Conservation (phyloP, 2,113 vertebrate species). For the Rhabdornis inornatus region DNA sequence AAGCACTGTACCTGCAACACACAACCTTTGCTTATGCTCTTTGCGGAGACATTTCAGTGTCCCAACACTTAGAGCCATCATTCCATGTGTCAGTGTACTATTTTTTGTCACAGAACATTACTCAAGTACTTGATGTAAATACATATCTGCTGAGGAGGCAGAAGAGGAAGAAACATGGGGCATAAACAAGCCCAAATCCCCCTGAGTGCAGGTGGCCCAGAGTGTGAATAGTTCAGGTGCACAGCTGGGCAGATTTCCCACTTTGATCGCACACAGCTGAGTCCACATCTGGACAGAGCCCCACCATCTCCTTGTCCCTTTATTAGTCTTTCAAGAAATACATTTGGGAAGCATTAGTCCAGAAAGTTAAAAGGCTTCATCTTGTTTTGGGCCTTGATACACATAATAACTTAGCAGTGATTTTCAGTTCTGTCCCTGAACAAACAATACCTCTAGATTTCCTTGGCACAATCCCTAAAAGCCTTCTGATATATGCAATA, state of each 20-base stretch:
- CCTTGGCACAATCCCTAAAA: not conserved
- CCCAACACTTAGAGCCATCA: not conserved
- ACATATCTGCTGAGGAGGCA: not conserved
- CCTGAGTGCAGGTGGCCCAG: not conserved
- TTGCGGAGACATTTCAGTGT: not conserved
- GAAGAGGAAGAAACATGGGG: not conserved
- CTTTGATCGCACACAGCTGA: not conserved
- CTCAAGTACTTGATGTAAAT: not conserved
- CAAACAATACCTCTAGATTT: not conserved
- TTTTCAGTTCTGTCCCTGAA: not conserved
- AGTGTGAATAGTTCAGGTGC: not conserved
- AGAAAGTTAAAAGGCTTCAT: not conserved
- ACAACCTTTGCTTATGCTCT: not conserved
- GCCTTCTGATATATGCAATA: not conserved
- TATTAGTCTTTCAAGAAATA: not conserved
- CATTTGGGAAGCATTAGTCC: not conserved
- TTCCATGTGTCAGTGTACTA: rapidly evolving
- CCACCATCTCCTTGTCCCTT: not conserved
- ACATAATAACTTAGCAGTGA: not conserved
- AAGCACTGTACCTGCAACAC: not conserved
- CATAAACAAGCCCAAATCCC: not conserved
- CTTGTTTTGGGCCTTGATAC: not conserved
- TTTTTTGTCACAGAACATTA: not conserved
- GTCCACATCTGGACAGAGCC: not conserved
- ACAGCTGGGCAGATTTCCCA: not conserved